Base-by-base conservation (phyloP, 2,888 invertebrate species). In the Helicoverpa assulta region DNA sequence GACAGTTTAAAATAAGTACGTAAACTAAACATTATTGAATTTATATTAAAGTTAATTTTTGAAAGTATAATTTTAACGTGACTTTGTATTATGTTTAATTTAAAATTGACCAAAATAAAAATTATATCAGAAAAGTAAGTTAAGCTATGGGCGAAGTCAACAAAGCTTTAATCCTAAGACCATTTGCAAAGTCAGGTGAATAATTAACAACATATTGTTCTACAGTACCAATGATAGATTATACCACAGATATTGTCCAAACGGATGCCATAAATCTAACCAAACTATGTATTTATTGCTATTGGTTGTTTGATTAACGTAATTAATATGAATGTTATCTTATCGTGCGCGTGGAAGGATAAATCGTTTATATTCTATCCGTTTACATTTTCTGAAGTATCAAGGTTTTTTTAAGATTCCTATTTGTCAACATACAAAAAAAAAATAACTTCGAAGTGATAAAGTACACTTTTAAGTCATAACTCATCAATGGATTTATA, bases 261-360 rank as follows among this genome's bases (percentile, higher is more conserved):
- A 67, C 67, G 67, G 78, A 76, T 75, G 62, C 70, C 47, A 75
- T 82, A 78, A 82, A 82, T 82, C 67, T 74, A 60, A 76, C 33
- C 47, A 72, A 73, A 73, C 70, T 67, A 63, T 66, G 67, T 78
- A 75, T 74, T 77, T 74, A 70, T 65, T 70, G 61, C 55, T 63
- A 67, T 78, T 73, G 64, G 65, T 70, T 74, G 70, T 78, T 81
- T 74, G 80, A 80, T 78, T 80, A 80, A 70, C 33, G 66, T 77
- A 82, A 81, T 82, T 78, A 78, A 69, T 77, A 79, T 73, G 62
- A 75, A 82, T 68, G 70, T 71, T 78, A 74, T 82, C 80, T 80
- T 81, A 81, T 82, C 75, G 62, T 53, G 51, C 53, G 65, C 37
- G 72, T 63, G 43, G 62, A 73, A 75, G 74, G 73, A 75, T 82